These are phyloP conservation scores for Siniperca chuatsi DNA, from an alignment of 2,113 vertebrate genomes.

Conservation along the genomic window DNA sequence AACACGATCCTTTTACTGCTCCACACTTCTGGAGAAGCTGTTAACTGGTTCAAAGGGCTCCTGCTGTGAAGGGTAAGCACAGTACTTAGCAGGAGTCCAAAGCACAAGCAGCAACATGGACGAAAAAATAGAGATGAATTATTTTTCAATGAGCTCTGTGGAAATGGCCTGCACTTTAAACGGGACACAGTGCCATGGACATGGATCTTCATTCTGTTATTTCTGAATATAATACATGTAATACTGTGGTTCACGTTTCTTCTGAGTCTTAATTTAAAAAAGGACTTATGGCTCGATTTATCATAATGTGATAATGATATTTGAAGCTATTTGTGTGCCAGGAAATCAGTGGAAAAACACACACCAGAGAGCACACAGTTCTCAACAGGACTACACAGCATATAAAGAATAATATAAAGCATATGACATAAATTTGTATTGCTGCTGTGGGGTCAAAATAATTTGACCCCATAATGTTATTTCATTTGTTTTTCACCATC, in stretches of 20 bases:
- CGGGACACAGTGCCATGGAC: background rate
- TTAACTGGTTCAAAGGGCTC: conserved; percentile 44
- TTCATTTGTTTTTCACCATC: background rate
- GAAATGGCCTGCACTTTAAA: background rate
- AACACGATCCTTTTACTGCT: conserved; percentile 19
- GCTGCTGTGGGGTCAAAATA: background rate
- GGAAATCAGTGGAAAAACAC: background rate
- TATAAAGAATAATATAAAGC: background rate
- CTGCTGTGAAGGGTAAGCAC: conserved; percentile 19
- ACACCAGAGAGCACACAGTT: background rate
- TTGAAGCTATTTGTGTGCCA: background rate
- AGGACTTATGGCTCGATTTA: background rate
- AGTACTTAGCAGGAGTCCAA: conserved; percentile 21
- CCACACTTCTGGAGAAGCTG: conserved; percentile 22
- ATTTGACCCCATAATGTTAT: too few relatives aligned
- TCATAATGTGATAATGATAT: background rate
- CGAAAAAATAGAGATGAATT: background rate
- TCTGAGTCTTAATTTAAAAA: background rate
- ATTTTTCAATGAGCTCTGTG: background rate
- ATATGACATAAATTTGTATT: background rate
- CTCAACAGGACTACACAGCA: background rate
- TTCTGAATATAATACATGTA: background rate
- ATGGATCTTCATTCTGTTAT: background rate
- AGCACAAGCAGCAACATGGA: conserved; percentile 3
- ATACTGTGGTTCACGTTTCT: background rate